A percentile compares a stretch with the other conserved stretches of the same genome.
These are phyloP conservation scores for Hiodon alosoides DNA, from an alignment of 2,113 vertebrate species.

Conservation along the genomic window DNA sequence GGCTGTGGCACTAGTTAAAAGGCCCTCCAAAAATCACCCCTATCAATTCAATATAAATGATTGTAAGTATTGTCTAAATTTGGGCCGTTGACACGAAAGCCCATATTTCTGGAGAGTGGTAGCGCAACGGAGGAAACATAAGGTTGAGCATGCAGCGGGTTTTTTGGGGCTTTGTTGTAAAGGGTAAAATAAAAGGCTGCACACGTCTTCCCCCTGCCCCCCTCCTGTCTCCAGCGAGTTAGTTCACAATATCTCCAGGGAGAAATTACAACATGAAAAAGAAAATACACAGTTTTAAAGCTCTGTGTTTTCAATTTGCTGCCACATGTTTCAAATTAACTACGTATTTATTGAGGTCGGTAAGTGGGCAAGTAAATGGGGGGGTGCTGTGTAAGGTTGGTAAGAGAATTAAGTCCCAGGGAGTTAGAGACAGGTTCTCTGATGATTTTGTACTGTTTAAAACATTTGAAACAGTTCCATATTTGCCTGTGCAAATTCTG, in stretches of 20 bases:
- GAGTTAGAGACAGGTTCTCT: not conserved
- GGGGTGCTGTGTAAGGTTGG: slow-evolving; percentile 54
- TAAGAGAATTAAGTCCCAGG: not conserved
- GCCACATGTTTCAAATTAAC: slow-evolving; percentile 89
- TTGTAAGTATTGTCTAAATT: not conserved
- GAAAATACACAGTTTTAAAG: slow-evolving; percentile 82
- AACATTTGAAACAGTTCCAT: not conserved
- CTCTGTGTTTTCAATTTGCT: slow-evolving; percentile 82
- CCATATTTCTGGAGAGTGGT: not conserved
- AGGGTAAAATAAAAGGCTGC: slow-evolving; percentile 14
- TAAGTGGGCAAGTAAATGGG: slow-evolving; percentile 48
- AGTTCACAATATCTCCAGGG: slow-evolving; percentile 79
- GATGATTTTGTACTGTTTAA: not conserved
- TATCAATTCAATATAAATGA: no score
- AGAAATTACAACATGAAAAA: slow-evolving; percentile 80
- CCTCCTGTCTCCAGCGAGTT: slow-evolving; percentile 61
- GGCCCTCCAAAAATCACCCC: no score
- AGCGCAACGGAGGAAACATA: not conserved
- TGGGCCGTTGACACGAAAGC: not conserved
- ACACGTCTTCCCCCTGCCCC: not conserved
- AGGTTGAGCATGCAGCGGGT: not conserved
- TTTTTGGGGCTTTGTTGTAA: slow-evolving; percentile 1
- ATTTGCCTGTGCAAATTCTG: no score
- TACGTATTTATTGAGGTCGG: slow-evolving; percentile 81
- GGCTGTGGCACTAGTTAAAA: no score